Percentiles rank a stretch among this genome's conserved stretches.
Evolutionary conservation across 2,113 vertebrate species (phyloP).

Genomic region (Noturus placidus): DNA sequence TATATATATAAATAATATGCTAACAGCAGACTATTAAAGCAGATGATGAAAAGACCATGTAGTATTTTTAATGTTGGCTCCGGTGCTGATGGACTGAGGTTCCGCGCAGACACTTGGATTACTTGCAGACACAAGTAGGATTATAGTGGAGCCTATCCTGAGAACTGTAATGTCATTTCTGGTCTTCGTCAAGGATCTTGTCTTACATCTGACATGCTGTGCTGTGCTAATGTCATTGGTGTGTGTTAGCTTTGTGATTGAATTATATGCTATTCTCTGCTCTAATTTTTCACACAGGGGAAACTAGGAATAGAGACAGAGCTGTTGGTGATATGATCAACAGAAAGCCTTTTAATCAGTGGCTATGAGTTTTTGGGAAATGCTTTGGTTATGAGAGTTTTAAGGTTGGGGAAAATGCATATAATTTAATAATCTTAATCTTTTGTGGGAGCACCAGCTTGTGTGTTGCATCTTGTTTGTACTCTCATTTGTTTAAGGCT

Average conservation of each 20-base stretch:
- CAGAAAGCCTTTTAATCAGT: not conserved
- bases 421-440: not conserved
- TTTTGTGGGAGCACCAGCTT: not conserved
- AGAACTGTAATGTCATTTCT: constrained; percentile 9
- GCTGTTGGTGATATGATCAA: not conserved
- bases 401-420: not conserved
- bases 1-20: too few species aligned
- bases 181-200: not conserved
- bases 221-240: constrained; percentile 2
- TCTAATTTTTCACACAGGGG: not conserved
- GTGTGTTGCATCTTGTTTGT: not conserved
- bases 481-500: constrained; percentile 5
- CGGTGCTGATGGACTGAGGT: not conserved
- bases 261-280: not conserved
- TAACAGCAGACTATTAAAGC: not conserved
- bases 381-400: not conserved
- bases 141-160: not conserved
- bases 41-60: not conserved
- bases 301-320: not conserved
- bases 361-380: not conserved
- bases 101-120: not conserved
- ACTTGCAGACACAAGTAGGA: too few species aligned
- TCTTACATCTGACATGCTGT: constrained; percentile 10
- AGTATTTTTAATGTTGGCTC: constrained; percentile 5
- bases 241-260: constrained; percentile 6